These are phyloP conservation scores for Ictalurus furcatus DNA, from an alignment of 2,113 vertebrate species.

Conservation along the genomic window DNA sequence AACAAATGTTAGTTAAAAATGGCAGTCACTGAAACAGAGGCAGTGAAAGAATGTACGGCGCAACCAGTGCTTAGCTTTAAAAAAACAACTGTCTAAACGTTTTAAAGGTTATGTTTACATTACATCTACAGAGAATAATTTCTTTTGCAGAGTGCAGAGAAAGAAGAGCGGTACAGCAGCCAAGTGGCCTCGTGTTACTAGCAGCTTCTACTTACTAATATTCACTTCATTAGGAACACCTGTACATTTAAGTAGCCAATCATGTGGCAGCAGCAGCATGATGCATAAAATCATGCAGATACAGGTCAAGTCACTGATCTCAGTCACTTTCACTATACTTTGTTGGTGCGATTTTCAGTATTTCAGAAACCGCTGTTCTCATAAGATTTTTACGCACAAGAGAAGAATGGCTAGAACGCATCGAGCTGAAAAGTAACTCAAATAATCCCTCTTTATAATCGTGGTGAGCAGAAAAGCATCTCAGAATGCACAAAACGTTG, in stretches of 20 bases:
- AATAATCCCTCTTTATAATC: background rate
- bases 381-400: background rate
- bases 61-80: background rate
- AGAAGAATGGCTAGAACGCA: background rate
- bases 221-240: background rate
- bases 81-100: background rate
- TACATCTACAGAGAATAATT: background rate
- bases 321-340: background rate
- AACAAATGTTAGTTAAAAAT: background rate
- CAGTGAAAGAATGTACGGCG: background rate
- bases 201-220: background rate
- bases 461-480: background rate
- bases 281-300: background rate
- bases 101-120: background rate
- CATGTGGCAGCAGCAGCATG: background rate
- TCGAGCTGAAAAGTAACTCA: background rate
- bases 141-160: background rate
- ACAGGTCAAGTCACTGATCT: background rate
- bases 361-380: background rate
- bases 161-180: background rate
- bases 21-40: background rate
- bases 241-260: background rate
- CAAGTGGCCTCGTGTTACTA: background rate
- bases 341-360: background rate
- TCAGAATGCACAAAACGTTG: background rate